A percentile compares a stretch with the other conserved stretches of the same genome.
Evolutionary conservation across 2,113 vertebrate species (phyloP).

Genomic region (Struthidea cinerea): DNA sequence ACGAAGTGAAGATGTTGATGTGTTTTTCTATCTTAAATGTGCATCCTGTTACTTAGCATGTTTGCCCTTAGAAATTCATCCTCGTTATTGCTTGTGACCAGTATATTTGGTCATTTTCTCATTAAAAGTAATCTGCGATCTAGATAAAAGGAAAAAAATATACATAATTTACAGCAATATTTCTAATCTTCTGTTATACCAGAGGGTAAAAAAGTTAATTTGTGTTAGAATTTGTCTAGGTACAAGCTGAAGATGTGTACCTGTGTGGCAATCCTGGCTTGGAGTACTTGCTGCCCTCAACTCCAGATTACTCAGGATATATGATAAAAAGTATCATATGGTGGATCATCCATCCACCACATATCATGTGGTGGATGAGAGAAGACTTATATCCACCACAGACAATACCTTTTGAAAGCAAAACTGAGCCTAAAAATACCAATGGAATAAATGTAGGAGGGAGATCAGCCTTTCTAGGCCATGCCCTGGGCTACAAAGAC

Average conservation of each 20-base stretch:
- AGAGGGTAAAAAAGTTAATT: background rate
- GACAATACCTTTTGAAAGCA: background rate
- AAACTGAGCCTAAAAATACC: background rate
- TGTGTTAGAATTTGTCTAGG: background rate
- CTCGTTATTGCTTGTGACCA: background rate
- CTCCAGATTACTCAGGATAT: background rate
- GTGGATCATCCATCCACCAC: too few species aligned
- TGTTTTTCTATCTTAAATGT: background rate
- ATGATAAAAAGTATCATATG: background rate
- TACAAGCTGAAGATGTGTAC: background rate
- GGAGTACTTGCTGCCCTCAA: background rate
- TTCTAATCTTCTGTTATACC: background rate
- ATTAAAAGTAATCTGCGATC: background rate
- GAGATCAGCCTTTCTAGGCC: background rate
- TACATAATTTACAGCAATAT: background rate
- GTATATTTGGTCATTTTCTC: background rate
- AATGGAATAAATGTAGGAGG: background rate
- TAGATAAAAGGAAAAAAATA: background rate
- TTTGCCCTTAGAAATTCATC: background rate
- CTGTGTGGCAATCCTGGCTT: background rate
- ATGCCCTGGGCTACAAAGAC: background rate
- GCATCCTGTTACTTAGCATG: background rate
- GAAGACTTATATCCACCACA: background rate
- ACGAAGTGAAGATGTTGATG: background rate
- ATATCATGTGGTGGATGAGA: too few species aligned